phyloP scores from a whole-genome alignment of 2,113 vertebrate species.

The Turnix velox region DNA sequence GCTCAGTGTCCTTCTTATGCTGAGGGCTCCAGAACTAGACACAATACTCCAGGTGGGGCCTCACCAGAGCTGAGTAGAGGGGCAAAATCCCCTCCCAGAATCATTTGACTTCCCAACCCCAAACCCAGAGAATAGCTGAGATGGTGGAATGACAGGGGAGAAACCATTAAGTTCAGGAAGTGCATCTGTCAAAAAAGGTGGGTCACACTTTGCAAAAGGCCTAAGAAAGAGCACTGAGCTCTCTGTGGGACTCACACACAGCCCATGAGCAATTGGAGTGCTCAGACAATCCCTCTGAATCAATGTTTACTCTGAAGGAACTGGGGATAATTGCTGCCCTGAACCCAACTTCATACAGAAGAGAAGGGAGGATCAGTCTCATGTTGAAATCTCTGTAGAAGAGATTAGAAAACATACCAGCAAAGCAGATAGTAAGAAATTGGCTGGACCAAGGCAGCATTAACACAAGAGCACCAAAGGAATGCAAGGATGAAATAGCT shows the following conservation, averaged over 20 bases:
- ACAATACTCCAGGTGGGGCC: too few relatives aligned
- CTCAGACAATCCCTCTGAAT: not conserved
- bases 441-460: not conserved
- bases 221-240: not conserved
- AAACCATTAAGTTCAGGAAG: not conserved
- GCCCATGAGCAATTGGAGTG: fast-evolving
- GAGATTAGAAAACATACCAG: not conserved
- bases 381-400: not conserved
- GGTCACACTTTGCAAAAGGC: not conserved
- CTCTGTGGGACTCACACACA: not conserved
- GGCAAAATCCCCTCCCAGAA: too few relatives aligned
- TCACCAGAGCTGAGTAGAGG: too few relatives aligned
- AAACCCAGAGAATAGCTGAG: not conserved
- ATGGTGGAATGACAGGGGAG: not conserved
- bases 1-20: too few relatives aligned
- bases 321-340: not conserved
- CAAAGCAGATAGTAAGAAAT: not conserved
- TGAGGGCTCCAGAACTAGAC: too few relatives aligned
- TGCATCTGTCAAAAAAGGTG: not conserved
- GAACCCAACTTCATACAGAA: not conserved
- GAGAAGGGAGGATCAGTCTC: not conserved
- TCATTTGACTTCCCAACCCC: too few relatives aligned
- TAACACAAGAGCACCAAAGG: not conserved
- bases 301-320: not conserved
- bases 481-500: not conserved